Evolutionary conservation across 2,888 invertebrate genomes (phyloP).

Genomic region (Maniola hyperantus): DNA sequence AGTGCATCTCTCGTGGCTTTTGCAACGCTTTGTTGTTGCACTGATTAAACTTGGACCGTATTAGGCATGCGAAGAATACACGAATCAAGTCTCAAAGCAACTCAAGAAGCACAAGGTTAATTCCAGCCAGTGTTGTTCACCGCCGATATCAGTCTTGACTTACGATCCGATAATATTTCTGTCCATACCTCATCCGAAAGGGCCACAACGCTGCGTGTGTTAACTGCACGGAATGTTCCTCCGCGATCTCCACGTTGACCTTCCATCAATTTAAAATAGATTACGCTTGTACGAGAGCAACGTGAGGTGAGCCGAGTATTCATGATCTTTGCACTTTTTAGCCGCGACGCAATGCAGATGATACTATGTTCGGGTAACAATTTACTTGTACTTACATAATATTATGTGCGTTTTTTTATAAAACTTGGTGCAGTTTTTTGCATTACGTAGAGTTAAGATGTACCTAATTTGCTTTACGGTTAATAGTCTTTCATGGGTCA

Average conservation of each 20-base stretch:
- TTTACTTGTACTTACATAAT: too few species aligned
- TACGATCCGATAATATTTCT: constrained; percentile 40
- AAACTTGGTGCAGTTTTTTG: too few species aligned
- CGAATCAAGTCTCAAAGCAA: neutral
- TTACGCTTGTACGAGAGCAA: constrained; percentile 41
- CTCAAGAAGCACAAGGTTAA: neutral
- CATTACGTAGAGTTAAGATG: too few species aligned
- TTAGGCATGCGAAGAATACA: neutral
- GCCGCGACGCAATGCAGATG: neutral
- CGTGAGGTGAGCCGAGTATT: constrained; percentile 31
- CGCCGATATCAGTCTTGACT: constrained; percentile 17
- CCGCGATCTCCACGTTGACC: constrained; percentile 61
- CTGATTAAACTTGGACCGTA: neutral
- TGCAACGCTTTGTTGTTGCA: neutral
- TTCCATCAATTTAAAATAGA: constrained; percentile 79
- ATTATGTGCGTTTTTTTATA: too few species aligned
- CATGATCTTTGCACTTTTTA: constrained; percentile 20
- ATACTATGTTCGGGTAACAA: too few species aligned
- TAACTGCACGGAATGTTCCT: constrained; percentile 48
- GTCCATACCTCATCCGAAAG: constrained; percentile 43
- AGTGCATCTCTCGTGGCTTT: too few species aligned
- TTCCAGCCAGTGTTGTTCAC: neutral
- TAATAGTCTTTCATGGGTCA: too few species aligned
- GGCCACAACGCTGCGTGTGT: constrained; percentile 41
- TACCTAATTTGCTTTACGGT: too few species aligned